A percentile compares a stretch with the other conserved stretches of the same genome.
Conservation (phyloP, 2,888 invertebrate species). For the Brachypalpus laphriformis region DNA sequence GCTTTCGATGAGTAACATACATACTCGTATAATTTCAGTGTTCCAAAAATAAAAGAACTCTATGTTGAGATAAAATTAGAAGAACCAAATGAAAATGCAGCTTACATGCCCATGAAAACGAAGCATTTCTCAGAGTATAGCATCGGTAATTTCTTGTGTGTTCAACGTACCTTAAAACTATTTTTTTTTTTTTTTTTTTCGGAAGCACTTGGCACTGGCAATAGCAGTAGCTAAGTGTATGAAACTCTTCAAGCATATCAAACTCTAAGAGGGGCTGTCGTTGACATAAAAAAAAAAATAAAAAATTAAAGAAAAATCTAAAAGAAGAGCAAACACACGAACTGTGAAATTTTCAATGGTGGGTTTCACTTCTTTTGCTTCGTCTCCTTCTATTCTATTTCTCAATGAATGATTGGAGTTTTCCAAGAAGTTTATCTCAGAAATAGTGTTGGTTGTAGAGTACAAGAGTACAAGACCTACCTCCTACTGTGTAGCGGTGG, state of each 20-base stretch:
- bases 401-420: slow-evolving; percentile 34
- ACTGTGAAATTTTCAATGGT: slow-evolving; percentile 42
- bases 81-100: slow-evolving; percentile 24
- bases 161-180: slow-evolving; percentile 59
- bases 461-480: not conserved
- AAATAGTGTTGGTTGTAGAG: slow-evolving; percentile 13
- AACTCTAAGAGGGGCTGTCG: slow-evolving; percentile 27
- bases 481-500: slow-evolving; percentile 46
- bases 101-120: slow-evolving; percentile 46
- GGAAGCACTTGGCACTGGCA: slow-evolving; percentile 33
- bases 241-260: slow-evolving; percentile 66
- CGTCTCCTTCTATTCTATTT: not conserved
- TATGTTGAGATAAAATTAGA: slow-evolving; percentile 49
- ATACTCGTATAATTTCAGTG: slow-evolving; percentile 22
- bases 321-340: slow-evolving; percentile 37
- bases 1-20: slow-evolving; percentile 10
- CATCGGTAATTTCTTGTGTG: slow-evolving; percentile 49
- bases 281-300: slow-evolving; percentile 31
- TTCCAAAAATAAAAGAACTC: slow-evolving; percentile 61
- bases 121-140: slow-evolving; percentile 28
- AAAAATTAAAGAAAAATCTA: slow-evolving; percentile 7
- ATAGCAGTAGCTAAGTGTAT: slow-evolving; percentile 36
- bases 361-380: slow-evolving; percentile 15
- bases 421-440: slow-evolving; percentile 19
- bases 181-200: not conserved